phyloP scores from a whole-genome alignment of 2,113 vertebrate genomes.

The Tyrannus savana region DNA sequence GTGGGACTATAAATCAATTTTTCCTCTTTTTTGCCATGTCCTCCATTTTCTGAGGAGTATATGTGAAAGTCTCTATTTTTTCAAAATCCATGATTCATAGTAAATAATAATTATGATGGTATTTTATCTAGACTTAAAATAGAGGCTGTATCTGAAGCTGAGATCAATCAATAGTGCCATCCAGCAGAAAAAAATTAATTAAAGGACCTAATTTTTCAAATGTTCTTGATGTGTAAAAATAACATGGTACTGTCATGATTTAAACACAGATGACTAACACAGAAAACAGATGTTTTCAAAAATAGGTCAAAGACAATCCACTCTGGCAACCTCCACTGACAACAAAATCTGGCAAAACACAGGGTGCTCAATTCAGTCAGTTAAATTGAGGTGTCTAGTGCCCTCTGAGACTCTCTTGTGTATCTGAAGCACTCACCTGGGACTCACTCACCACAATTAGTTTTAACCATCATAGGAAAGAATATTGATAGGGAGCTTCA shows the following conservation, averaged over 20 bases:
- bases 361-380: background rate
- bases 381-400: background rate
- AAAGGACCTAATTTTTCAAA: background rate
- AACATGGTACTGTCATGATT: background rate
- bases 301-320: background rate
- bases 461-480: too few relatives aligned
- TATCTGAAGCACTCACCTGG: too few relatives aligned
- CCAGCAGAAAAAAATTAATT: background rate
- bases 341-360: background rate
- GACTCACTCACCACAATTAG: too few relatives aligned
- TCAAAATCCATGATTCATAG: background rate
- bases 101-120: background rate
- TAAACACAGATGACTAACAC: background rate
- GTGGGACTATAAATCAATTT: background rate
- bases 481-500: too few relatives aligned
- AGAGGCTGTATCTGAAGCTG: background rate
- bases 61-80: background rate
- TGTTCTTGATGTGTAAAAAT: background rate
- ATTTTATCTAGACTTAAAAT: background rate
- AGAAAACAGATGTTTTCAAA: background rate
- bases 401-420: too few relatives aligned
- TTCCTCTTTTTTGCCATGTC: background rate
- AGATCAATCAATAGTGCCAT: background rate
- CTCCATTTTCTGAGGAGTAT: background rate
- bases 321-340: background rate